Evolutionary conservation across 2,797 vertebrate species (phyloP).

Genomic region (Xiphorhynchus erythropygius): DNA sequence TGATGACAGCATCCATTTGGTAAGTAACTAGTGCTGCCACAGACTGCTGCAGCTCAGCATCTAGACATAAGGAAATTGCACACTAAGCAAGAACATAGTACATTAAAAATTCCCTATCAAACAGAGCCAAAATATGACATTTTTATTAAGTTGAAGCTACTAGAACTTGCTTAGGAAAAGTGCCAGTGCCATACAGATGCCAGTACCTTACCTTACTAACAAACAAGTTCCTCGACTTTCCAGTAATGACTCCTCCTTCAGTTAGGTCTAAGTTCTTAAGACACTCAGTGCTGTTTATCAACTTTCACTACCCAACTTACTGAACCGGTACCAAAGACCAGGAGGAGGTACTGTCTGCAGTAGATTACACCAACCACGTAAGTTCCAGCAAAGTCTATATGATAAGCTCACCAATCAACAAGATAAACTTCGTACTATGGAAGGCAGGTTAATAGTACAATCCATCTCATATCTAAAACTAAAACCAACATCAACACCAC

Average conservation of each 20-base stretch:
- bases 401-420: conserved; percentile 17
- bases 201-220: neutral
- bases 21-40: conserved; percentile 53
- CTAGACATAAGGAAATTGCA: neutral
- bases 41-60: neutral
- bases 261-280: neutral
- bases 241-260: neutral
- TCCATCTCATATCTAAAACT: neutral
- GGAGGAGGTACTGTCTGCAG: neutral
- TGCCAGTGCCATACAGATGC: neutral
- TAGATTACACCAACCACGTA: neutral
- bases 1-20: conserved; percentile 69
- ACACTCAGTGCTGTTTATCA: neutral
- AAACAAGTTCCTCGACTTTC: neutral
- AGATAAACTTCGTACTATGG: conserved; percentile 32
- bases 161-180: neutral
- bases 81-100: neutral
- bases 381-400: neutral
- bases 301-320: neutral
- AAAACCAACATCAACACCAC: neutral
- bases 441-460: conserved; percentile 47
- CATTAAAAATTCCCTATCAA: neutral
- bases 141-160: neutral
- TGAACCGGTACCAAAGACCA: neutral
- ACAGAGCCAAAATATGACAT: neutral